A percentile compares a stretch with the other conserved stretches of the same genome.
These are phyloP conservation scores for Physella acuta DNA, from an alignment of 1,140 invertebrate genomes.

Conservation along the genomic window DNA sequence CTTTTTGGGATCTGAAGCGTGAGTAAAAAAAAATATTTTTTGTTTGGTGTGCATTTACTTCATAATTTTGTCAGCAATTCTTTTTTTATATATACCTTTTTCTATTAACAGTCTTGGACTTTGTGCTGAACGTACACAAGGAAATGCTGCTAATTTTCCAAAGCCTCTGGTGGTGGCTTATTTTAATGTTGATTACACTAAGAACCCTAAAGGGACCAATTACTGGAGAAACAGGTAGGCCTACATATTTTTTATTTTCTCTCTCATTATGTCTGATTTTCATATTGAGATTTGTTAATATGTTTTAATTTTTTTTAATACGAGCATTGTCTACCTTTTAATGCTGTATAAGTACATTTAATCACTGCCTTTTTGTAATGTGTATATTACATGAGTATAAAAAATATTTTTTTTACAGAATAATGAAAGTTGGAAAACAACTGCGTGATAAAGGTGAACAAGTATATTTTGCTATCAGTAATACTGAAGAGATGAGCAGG, in stretches of 20 bases:
- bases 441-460: slow-evolving; percentile 67
- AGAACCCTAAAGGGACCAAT: slow-evolving; percentile 97
- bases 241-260: background rate
- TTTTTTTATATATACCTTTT: background rate
- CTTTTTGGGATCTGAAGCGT: slow-evolving; percentile 85
- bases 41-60: too few species aligned
- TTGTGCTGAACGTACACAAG: slow-evolving; percentile 83
- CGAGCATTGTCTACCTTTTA: background rate
- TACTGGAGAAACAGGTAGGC: slow-evolving; percentile 96
- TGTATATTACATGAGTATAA: too few species aligned
- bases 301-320: background rate
- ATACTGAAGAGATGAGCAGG: slow-evolving; percentile 69
- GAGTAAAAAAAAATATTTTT: slow-evolving; percentile 58
- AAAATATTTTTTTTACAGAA: slow-evolving; percentile 43
- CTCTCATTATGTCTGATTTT: background rate
- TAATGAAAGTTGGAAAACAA: slow-evolving; percentile 73
- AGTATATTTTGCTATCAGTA: slow-evolving; percentile 85
- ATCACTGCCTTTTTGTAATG: too few species aligned
- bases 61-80: background rate
- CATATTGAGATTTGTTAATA: background rate
- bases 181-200: slow-evolving; percentile 92
- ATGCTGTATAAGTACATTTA: too few species aligned
- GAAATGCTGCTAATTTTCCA: slow-evolving; percentile 81
- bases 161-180: slow-evolving; percentile 89
- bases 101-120: slow-evolving; percentile 77